Base-by-base conservation (phyloP, 2,113 vertebrate genomes). In the Empidonax alnorum region DNA sequence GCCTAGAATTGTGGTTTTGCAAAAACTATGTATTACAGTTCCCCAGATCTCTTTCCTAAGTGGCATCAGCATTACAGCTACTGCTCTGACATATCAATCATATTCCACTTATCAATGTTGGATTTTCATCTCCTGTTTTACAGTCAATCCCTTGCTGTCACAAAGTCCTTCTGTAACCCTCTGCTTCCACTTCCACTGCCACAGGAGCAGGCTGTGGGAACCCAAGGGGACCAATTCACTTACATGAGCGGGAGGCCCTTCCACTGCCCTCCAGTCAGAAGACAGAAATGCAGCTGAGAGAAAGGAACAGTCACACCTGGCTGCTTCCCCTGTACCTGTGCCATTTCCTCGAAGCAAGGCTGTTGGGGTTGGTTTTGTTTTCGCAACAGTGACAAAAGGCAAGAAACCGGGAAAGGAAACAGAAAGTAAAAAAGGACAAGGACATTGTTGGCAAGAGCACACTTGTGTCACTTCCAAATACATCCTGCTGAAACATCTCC, bases 31-130 rank as follows among this genome's bases (percentile, higher is more conserved):
- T 15, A 41, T 8, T 28, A 49, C 0, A 52, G 23, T 1, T 46
- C 24, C 25, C 8, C 41, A 66, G 14, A 47, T 14, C 33, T 63
- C 65, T 12, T 74, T 52, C 69, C 56, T 33, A 63, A 75, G 31
- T 3, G 8, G 46, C 12, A 73, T 42, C 69, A 75, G 30, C 0
- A 0, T 27, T 39, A 61, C 0, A 14, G 14, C 4, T 50, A 18
- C 22, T 72, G 30, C 58, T 87, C 56, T 53, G 63, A 75, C 37
- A 76, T 18, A 56, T 3, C 2, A 37, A 65, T 14, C 3, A 24
- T 59, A 50, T 87, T 35, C 33, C 50, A 66, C 18, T 62, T 50
- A 37, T 13, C 31, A 22, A 3, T n/a, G 56, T 7, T 41, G 30
- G 33, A 89, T 67, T 78, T 89, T 78, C 61, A 67, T 9, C 31